These are phyloP conservation scores for Benthosema pterotum DNA, from an alignment of 2,797 vertebrate genomes.

Conservation along the genomic window DNA sequence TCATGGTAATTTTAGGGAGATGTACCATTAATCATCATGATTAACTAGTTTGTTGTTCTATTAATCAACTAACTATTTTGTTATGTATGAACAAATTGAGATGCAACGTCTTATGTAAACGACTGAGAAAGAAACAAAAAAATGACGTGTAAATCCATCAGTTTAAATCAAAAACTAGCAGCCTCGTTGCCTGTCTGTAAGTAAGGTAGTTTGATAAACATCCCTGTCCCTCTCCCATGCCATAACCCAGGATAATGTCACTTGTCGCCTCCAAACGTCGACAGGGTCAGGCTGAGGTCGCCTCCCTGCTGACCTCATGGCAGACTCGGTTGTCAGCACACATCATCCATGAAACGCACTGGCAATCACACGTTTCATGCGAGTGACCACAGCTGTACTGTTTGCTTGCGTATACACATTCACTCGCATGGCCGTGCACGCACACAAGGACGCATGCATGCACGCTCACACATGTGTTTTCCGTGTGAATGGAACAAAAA, in stretches of 20 bases:
- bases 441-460: slow-evolving; percentile 8
- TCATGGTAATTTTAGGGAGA: too few relatives aligned
- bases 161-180: too few relatives aligned
- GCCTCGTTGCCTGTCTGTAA: slow-evolving; percentile 3
- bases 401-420: background rate
- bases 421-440: slow-evolving; percentile 22
- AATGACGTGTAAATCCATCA: too few relatives aligned
- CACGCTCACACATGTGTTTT: background rate
- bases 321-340: background rate
- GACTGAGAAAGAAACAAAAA: too few relatives aligned
- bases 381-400: background rate
- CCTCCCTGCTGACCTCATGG: background rate
- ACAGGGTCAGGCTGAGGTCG: slow-evolving; percentile 15
- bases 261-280: slow-evolving; percentile 46
- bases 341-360: slow-evolving; percentile 28
- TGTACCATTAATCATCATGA: too few relatives aligned
- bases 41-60: too few relatives aligned
- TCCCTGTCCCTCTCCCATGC: background rate
- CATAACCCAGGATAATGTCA: slow-evolving; percentile 32
- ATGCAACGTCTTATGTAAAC: too few relatives aligned
- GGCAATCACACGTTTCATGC: slow-evolving; percentile 9
- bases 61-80: too few relatives aligned
- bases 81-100: too few relatives aligned
- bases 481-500: background rate
- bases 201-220: background rate